A percentile compares a stretch with the other conserved stretches of the same genome.
These are phyloP conservation scores for Drosophila parvula DNA, from an alignment of 1,140 invertebrate genomes.

Conservation along the genomic window DNA sequence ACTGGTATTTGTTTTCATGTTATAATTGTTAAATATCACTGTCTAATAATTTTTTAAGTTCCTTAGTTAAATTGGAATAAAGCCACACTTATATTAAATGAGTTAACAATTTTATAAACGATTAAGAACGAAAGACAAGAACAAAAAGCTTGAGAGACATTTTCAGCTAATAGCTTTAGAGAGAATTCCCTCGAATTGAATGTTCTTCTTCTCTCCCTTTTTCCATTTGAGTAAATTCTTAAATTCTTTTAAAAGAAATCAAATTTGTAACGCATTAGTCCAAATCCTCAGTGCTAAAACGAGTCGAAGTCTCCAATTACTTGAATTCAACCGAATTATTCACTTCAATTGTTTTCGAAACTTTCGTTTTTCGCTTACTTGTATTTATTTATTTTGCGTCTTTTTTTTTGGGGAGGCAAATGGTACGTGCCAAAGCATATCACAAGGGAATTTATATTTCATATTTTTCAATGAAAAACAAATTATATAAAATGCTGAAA, in stretches of 20 bases:
- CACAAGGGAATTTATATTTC: constrained; percentile 47
- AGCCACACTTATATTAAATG: not conserved
- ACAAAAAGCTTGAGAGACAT: not conserved
- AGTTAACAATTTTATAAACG: not conserved
- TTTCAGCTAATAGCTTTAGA: not conserved
- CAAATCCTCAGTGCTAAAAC: constrained; percentile 20
- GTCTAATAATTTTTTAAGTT: not conserved
- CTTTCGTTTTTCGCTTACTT: constrained; percentile 47
- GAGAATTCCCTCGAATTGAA: not conserved
- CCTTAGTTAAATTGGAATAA: not conserved
- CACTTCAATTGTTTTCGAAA: constrained; percentile 44
- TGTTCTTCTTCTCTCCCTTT: not conserved
- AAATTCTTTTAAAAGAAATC: constrained; percentile 38
- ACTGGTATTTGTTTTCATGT: not conserved
- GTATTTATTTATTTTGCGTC: constrained; percentile 26
- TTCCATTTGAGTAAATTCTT: constrained; percentile 12
- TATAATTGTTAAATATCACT: not conserved
- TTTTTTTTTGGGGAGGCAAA: constrained; percentile 11
- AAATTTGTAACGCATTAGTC: constrained; percentile 41
- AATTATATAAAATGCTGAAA: constrained; percentile 64
- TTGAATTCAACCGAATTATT: constrained; percentile 42
- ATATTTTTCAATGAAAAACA: constrained; percentile 58
- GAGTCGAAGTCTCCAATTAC: constrained; percentile 43
- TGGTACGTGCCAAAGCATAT: constrained; percentile 62
- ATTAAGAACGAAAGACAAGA: not conserved